Base-by-base conservation (phyloP, 2,113 vertebrate species). In the Lonchura striata region DNA sequence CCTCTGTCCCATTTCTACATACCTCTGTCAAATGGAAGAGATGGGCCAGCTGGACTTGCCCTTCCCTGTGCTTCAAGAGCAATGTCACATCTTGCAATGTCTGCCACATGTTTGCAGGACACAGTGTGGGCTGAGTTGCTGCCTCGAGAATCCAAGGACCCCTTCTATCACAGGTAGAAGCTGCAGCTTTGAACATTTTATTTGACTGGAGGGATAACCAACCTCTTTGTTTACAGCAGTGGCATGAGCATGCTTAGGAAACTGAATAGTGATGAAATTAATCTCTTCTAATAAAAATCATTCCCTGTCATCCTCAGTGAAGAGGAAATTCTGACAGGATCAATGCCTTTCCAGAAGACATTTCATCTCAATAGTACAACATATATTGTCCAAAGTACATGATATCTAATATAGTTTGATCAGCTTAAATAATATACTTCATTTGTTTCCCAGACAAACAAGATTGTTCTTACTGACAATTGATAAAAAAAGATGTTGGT, bases 51-150 rank as follows among this genome's bases (percentile, higher is more conserved):
- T 42, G n/a, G 35, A 76, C 0, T 0, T 10, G 50, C 15, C 14
- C 33, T 69, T 20, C 46, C 44, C 18, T 0, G 2, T 19, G 33
- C 30, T 70, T 65, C 33, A 37, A 33, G 54, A 30, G 23, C 23
- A 90, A 61, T 0, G 4, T 7, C 4, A 8, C 57, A 4, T 2
- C 10, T n/a, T 39, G 28, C 3, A 6, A 20, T 0, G 3, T 15
- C 6, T 69, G 63, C n/a, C 52, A 22, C 1, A 2, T 1, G 2
- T 50, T 31, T 63, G 35, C 27, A 80, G 50, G 42, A 25, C 91
- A 57, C 7, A 0, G 9, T 18, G 44, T 41, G 44, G 50, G 71
- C n/a, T 94, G 79, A 57, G 39, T 10, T 10, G 4, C 5, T 2
- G 2, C 35, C 65, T 35, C 50, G n/a, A 88, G 46, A 24, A 41